Conservation (phyloP, 2,113 vertebrate species). For the Lepisosteus oculatus region DNA sequence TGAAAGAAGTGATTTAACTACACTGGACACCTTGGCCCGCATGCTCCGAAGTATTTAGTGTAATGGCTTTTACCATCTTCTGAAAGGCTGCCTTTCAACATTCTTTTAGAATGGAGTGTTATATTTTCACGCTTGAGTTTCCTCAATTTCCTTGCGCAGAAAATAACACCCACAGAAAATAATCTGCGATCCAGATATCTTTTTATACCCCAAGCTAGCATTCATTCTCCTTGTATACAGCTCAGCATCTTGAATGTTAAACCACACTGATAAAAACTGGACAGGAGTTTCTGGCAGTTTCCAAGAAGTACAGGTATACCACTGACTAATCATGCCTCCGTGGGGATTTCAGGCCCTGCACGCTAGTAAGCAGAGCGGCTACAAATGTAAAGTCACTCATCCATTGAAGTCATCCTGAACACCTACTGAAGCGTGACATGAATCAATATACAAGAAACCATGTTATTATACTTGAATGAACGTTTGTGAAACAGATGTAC, state of each 20-base stretch:
- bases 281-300: slow-evolving; percentile 44
- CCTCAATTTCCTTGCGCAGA: too few species aligned
- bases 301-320: slow-evolving; percentile 59
- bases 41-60: too few species aligned
- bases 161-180: too few species aligned
- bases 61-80: too few species aligned
- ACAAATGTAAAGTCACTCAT: slow-evolving; percentile 57
- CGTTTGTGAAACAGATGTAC: slow-evolving; percentile 43
- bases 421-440: slow-evolving; percentile 52
- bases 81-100: too few species aligned
- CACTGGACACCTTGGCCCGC: too few species aligned
- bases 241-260: slow-evolving; percentile 20
- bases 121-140: too few species aligned
- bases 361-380: slow-evolving; percentile 54
- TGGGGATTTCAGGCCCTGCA: slow-evolving; percentile 48
- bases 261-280: slow-evolving; percentile 32
- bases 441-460: slow-evolving; percentile 66
- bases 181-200: background rate
- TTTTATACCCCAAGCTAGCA: background rate
- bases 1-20: too few species aligned
- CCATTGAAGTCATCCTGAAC: slow-evolving; percentile 61
- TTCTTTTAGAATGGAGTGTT: too few species aligned
- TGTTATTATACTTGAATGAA: slow-evolving; percentile 33
- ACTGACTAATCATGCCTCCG: slow-evolving; percentile 59
- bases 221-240: background rate